A percentile compares a stretch with the other conserved stretches of the same genome.
phyloP scores from a whole-genome alignment of 1,140 invertebrate genomes.

The Ips nitidus region DNA sequence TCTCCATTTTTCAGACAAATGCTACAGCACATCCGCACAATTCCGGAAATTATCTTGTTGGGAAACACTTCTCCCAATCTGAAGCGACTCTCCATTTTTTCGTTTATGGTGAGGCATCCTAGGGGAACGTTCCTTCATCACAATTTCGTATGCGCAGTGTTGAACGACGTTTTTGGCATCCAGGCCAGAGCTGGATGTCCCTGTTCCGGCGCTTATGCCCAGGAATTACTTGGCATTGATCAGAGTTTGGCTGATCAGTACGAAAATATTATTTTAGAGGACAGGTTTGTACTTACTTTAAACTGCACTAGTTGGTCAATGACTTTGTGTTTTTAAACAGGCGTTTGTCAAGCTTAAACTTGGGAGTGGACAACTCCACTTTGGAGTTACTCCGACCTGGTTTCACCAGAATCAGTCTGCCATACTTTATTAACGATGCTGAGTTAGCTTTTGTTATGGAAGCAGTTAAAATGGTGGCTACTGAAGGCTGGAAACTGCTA shows the following conservation, averaged over 20 bases:
- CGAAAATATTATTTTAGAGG: constrained; percentile 74
- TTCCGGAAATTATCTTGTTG: constrained; percentile 77
- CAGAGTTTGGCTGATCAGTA: constrained; percentile 73
- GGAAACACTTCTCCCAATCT: constrained; percentile 67
- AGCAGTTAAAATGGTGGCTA: constrained; percentile 83
- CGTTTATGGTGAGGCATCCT: constrained; percentile 81
- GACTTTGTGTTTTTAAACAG: constrained; percentile 44
- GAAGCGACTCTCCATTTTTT: constrained; percentile 79
- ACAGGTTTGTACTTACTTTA: constrained; percentile 57
- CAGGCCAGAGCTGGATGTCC: constrained; percentile 85
- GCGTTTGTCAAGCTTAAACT: constrained; percentile 62
- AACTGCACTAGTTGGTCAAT: no score
- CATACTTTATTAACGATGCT: constrained; percentile 80
- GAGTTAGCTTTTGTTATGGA: constrained; percentile 82
- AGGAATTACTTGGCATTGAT: constrained; percentile 82
- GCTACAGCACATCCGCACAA: constrained; percentile 69
- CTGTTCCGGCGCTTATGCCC: constrained; percentile 80
- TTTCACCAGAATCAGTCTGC: constrained; percentile 81
- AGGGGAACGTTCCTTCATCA: constrained; percentile 83
- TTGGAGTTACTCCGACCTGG: constrained; percentile 83
- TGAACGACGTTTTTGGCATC: constrained; percentile 92
- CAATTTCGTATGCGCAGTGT: constrained; percentile 83
- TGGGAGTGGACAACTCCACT: constrained; percentile 63
- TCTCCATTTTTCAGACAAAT: constrained; percentile 63
- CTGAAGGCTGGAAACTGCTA: constrained; percentile 86